Evolutionary conservation across 2,888 invertebrate species (phyloP), one percentile per base, ranked within the genome.

Genomic region (Uropetala carovei): DNA sequence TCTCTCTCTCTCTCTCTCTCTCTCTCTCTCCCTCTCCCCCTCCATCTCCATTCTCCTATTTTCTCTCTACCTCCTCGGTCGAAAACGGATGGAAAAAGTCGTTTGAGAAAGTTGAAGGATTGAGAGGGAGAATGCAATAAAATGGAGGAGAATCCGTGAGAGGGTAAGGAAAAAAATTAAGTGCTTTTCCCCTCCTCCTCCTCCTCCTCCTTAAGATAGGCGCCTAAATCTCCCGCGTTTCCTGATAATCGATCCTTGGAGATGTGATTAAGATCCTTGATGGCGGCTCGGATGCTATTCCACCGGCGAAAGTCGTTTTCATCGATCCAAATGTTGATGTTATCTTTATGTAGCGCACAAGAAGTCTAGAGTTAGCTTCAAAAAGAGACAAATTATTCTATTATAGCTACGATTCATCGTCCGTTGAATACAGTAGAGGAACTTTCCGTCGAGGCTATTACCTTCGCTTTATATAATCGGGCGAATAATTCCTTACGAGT

Each of bases 21-120:
- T 64, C 30, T 27, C 30, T 9, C 83, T n/a, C 43, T n/a, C 56
- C n/a, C n/a, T n/a, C n/a, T n/a, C n/a, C n/a, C n/a, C n/a, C n/a
- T n/a, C n/a, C n/a, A n/a, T n/a, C n/a, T n/a, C n/a, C n/a, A n/a
- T n/a, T 16, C 57, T 18, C 81, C 13, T 81, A 10, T 30, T 22
- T 3, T 22, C 14, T 11, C 81, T 27, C 75, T 9, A 0, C 27
- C 0, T 59, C 27, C 58, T 86, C 30, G 60, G 30, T 7, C 7
- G 68, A 22, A 68, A 8, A 16, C 30, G 60, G 86, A 60, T 9
- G 60, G 86, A 85, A 58, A 27, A 22, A 86, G 59, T 27, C 86
- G 30, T 27, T 59, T 58, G 86, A 9, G 86, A 60, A 86, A 86
- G 60, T 86, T 60, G 86, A 86, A 86, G 86, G 59, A 60, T 60